phyloP scores from a whole-genome alignment of 2,113 vertebrate species.

The Canis aureus region DNA sequence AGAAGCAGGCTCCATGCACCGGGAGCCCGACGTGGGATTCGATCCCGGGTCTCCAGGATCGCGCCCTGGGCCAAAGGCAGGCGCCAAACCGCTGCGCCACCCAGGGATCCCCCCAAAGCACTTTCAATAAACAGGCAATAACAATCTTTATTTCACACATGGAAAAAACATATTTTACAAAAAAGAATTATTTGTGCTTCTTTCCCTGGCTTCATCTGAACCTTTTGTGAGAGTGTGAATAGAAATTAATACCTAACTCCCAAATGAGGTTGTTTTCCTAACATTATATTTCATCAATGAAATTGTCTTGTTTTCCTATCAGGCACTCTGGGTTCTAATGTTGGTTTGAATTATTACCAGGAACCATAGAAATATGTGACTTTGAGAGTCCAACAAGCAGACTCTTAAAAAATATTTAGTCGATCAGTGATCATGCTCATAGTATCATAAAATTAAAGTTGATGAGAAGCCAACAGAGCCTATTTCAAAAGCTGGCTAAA shows the following conservation, averaged over 20 bases:
- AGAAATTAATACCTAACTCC: not conserved
- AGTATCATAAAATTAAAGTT: not conserved
- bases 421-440: not conserved
- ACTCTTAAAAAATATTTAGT: not conserved
- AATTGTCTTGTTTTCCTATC: conserved; percentile 30
- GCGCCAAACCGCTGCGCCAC: too few species aligned
- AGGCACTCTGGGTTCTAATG: not conserved
- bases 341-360: not conserved
- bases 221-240: not conserved
- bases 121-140: not conserved
- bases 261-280: not conserved
- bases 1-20: too few species aligned
- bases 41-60: too few species aligned
- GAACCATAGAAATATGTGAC: not conserved
- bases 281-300: not conserved
- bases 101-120: too few species aligned
- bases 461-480: not conserved
- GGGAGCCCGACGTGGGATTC: too few species aligned
- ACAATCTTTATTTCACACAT: not conserved
- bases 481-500: not conserved
- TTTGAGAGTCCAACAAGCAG: not conserved
- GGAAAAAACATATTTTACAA: not conserved
- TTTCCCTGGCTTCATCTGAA: conserved; percentile 9
- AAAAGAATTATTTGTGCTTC: not conserved
- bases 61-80: too few species aligned